Evolutionary conservation across 2,888 invertebrate genomes (phyloP).

Genomic region (Stenchaetothrips biformis): DNA sequence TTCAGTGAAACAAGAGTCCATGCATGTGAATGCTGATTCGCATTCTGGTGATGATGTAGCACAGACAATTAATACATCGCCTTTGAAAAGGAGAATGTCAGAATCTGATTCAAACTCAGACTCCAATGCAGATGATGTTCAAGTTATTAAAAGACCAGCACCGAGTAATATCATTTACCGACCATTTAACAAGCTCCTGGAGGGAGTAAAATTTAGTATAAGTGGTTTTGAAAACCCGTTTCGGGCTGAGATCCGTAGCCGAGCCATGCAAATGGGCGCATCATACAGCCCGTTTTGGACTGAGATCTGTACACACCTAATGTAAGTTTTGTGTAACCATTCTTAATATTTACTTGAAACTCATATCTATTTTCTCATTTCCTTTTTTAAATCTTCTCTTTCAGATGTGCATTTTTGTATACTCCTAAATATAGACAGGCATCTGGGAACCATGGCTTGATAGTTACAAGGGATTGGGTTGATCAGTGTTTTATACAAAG

Average conservation of each 20-base stretch:
- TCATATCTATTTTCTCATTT: too few relatives aligned
- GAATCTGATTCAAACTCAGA: not conserved
- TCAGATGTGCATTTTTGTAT: constrained; percentile 15
- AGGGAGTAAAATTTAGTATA: not conserved
- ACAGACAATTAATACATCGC: not conserved
- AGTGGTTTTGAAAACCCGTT: constrained; percentile 1
- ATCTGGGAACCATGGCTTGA: not conserved
- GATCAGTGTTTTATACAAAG: not conserved
- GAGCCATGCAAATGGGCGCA: not conserved
- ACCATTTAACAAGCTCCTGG: not conserved
- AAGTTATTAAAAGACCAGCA: not conserved
- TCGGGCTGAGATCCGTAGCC: not conserved
- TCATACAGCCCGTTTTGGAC: not conserved
- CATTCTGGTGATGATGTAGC: not conserved
- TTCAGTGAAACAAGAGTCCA: not conserved
- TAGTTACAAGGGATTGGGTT: not conserved
- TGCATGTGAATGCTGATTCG: not conserved
- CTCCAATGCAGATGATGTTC: not conserved
- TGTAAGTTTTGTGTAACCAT: not conserved
- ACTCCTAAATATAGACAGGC: constrained; percentile 8
- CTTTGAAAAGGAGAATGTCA: not conserved
- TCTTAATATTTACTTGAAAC: too few relatives aligned
- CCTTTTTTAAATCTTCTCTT: not conserved
- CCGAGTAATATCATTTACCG: not conserved
- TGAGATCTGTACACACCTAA: not conserved